Percentiles rank a stretch among this genome's conserved stretches.
These are phyloP conservation scores for Aptenodytes forsteri DNA, from an alignment of 2,113 vertebrate genomes.

Conservation along the genomic window DNA sequence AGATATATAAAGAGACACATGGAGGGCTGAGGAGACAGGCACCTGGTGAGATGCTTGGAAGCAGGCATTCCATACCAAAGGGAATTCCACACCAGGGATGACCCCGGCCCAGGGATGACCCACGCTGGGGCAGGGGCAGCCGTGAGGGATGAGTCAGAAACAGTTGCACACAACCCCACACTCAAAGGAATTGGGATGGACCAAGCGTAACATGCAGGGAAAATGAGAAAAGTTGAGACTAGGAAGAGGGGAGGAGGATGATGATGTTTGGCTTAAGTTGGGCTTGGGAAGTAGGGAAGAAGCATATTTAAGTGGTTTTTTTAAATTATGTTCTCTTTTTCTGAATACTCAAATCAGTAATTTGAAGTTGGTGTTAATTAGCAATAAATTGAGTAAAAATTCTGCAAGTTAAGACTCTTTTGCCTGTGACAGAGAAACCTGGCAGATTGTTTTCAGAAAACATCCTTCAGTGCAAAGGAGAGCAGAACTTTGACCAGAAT, in stretches of 20 bases:
- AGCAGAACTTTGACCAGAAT: background rate
- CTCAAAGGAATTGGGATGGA: background rate
- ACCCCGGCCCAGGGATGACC: background rate
- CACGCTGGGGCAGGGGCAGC: fast-evolving
- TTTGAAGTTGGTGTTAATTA: background rate
- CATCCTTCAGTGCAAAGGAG: background rate
- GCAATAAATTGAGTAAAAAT: background rate
- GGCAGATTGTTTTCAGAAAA: background rate
- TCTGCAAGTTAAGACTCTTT: background rate
- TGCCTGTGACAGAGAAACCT: background rate
- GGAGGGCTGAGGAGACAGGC: background rate
- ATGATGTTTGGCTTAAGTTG: background rate
- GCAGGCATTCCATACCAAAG: background rate
- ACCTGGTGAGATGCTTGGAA: background rate
- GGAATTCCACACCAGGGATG: background rate
- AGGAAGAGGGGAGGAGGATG: background rate
- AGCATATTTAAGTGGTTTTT: background rate
- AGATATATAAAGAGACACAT: fast-evolving
- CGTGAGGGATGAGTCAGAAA: background rate
- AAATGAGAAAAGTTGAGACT: background rate
- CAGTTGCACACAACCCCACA: background rate
- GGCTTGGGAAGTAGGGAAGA: background rate
- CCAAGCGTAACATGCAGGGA: background rate
- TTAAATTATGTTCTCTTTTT: background rate
- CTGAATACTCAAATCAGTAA: background rate